phyloP scores from a whole-genome alignment of 2,888 invertebrate genomes.

The Volucella zonaria region DNA sequence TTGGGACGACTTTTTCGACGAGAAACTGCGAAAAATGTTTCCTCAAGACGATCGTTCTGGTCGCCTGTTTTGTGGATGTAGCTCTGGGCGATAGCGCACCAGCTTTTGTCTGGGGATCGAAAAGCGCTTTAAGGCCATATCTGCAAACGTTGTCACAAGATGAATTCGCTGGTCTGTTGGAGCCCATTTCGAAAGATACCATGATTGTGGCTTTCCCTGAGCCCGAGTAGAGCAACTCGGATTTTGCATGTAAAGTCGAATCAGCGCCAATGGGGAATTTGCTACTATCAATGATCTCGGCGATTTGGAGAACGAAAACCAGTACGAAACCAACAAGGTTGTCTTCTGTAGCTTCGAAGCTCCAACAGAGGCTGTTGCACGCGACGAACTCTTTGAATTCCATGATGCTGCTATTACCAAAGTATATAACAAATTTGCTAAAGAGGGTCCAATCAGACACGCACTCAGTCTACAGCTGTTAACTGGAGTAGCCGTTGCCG shows the following conservation, averaged over 20 bases:
- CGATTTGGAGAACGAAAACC: slow-evolving; percentile 75
- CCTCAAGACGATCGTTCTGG: slow-evolving; percentile 78
- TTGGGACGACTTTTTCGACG: slow-evolving; percentile 1
- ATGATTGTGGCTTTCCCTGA: slow-evolving; percentile 84
- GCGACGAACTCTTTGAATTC: slow-evolving; percentile 83
- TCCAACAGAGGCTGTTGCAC: slow-evolving; percentile 83
- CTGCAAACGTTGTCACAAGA: slow-evolving; percentile 77
- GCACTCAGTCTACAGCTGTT: slow-evolving; percentile 39
- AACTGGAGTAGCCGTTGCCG: slow-evolving; percentile 73
- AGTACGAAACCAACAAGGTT: slow-evolving; percentile 83
- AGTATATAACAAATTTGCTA: slow-evolving; percentile 83
- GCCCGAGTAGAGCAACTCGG: slow-evolving; percentile 83
- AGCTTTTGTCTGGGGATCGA: slow-evolving; percentile 85
- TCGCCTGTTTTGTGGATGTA: slow-evolving; percentile 78
- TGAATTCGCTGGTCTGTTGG: slow-evolving; percentile 77
- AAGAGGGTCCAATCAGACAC: slow-evolving; percentile 75
- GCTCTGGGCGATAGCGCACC: slow-evolving; percentile 83
- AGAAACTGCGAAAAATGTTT: slow-evolving; percentile 76
- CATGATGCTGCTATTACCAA: slow-evolving; percentile 85
- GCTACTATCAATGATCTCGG: slow-evolving; percentile 77
- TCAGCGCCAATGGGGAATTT: slow-evolving; percentile 82
- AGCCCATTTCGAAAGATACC: slow-evolving; percentile 77
- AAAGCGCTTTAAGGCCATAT: slow-evolving; percentile 78
- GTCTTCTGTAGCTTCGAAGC: slow-evolving; percentile 85
- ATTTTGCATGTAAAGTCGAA: slow-evolving; percentile 83